Percentiles rank a stretch among this genome's conserved stretches.
phyloP scores from a whole-genome alignment of 1,140 invertebrate species.

The Saccostrea echinata region DNA sequence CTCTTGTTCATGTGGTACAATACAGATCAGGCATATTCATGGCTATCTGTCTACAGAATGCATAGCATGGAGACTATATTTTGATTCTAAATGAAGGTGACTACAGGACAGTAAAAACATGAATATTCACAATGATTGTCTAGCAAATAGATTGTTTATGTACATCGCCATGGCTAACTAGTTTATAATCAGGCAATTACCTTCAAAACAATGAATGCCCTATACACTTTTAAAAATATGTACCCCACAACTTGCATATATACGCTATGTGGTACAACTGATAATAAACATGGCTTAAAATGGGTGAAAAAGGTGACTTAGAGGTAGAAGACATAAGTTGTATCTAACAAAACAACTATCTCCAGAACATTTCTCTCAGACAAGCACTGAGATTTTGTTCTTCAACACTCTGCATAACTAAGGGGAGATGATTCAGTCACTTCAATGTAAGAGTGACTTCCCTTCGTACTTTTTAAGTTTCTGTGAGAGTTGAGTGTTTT shows the following conservation, averaged over 20 bases:
- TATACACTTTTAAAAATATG: background rate
- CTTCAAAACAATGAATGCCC: background rate
- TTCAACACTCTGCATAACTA: background rate
- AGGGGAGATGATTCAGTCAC: background rate
- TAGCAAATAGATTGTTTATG: background rate
- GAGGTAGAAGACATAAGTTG: constrained; percentile 8
- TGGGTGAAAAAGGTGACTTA: background rate
- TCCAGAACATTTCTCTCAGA: background rate
- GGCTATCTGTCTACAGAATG: background rate
- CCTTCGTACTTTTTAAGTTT: constrained; percentile 83
- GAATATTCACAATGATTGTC: background rate
- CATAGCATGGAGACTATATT: background rate
- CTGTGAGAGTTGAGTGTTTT: constrained; percentile 92
- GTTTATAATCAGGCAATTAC: background rate
- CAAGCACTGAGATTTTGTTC: background rate
- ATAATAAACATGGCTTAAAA: background rate
- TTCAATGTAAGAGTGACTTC: background rate
- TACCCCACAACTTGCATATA: background rate
- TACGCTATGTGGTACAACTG: background rate
- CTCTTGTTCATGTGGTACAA: too few relatives aligned
- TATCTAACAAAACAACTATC: background rate
- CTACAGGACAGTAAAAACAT: background rate
- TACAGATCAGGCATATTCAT: background rate
- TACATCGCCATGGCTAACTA: background rate
- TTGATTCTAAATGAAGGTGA: background rate